Evolutionary conservation across 2,888 invertebrate species (phyloP).

Genomic region (Hoplodrina blanda): DNA sequence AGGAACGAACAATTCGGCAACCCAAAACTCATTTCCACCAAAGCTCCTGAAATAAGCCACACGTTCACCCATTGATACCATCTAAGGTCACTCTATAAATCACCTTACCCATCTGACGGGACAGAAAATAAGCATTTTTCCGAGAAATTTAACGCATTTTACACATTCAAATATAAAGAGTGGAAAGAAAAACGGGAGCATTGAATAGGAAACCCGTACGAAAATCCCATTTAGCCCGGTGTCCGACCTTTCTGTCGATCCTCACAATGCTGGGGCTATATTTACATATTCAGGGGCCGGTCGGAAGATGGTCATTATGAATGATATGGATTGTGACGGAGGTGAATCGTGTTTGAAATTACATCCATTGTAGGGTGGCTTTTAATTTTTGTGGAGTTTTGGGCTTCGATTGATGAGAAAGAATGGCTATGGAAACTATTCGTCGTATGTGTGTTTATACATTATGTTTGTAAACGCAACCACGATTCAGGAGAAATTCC

Average conservation of each 20-base stretch:
- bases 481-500: too few species aligned
- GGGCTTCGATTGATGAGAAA: slow-evolving; percentile 17
- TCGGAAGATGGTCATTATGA: slow-evolving; percentile 84
- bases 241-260: slow-evolving; percentile 79
- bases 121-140: slow-evolving; percentile 84
- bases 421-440: slow-evolving; percentile 5
- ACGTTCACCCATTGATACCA: slow-evolving; percentile 57
- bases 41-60: slow-evolving; percentile 59
- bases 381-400: slow-evolving; percentile 45
- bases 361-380: slow-evolving; percentile 67
- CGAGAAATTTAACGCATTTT: slow-evolving; percentile 90
- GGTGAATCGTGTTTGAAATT: slow-evolving; percentile 78
- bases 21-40: slow-evolving; percentile 52
- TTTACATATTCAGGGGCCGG: slow-evolving; percentile 77
- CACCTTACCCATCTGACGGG: slow-evolving; percentile 76
- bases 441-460: too few species aligned
- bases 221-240: slow-evolving; percentile 82
- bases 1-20: slow-evolving; percentile 39
- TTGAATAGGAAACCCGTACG: slow-evolving; percentile 80
- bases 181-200: slow-evolving; percentile 64
- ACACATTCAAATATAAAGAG: slow-evolving; percentile 79
- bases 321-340: slow-evolving; percentile 72
- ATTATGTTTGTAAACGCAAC: too few species aligned
- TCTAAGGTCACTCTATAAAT: slow-evolving; percentile 69
- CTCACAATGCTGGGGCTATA: slow-evolving; percentile 78